These are phyloP conservation scores for Willowsia nigromaculata DNA, from an alignment of 2,888 invertebrate species.

Conservation along the genomic window DNA sequence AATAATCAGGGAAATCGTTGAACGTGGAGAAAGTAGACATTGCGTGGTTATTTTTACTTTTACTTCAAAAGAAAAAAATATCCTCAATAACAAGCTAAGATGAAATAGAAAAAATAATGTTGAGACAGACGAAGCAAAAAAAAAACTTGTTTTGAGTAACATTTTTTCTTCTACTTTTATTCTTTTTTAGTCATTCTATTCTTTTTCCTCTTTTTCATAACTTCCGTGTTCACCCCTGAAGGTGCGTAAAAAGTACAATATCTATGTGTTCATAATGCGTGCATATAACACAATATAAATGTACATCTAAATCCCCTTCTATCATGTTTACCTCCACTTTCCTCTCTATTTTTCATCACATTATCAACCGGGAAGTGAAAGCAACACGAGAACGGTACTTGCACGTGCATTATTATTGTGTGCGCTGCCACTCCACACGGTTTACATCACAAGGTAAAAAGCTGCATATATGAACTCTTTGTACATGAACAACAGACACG, in stretches of 20 bases:
- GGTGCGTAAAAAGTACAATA: constrained; percentile 42
- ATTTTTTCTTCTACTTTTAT: constrained; percentile 21
- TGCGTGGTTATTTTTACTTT: constrained; percentile 37
- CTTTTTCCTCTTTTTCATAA: constrained; percentile 17
- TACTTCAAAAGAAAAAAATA: constrained; percentile 51
- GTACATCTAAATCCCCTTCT: not conserved
- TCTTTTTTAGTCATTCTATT: constrained; percentile 25
- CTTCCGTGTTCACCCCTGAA: constrained; percentile 60
- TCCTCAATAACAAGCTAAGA: not conserved
- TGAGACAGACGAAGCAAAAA: not conserved
- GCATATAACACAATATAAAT: not conserved
- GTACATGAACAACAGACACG: not conserved
- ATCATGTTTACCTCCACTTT: constrained; percentile 30
- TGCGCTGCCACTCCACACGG: not conserved
- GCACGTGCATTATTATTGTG: constrained; percentile 30
- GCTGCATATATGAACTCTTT: not conserved
- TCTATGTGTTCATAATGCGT: not conserved
- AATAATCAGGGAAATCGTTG: constrained; percentile 54
- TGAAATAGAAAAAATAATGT: not conserved
- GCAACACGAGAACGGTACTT: not conserved
- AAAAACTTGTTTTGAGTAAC: constrained; percentile 39
- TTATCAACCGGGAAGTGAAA: constrained; percentile 48
- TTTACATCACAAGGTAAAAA: not conserved
- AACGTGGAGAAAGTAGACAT: not conserved
- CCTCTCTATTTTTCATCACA: constrained; percentile 36